Conservation (phyloP, 2,113 vertebrate genomes). For the Tetrao urogallus region DNA sequence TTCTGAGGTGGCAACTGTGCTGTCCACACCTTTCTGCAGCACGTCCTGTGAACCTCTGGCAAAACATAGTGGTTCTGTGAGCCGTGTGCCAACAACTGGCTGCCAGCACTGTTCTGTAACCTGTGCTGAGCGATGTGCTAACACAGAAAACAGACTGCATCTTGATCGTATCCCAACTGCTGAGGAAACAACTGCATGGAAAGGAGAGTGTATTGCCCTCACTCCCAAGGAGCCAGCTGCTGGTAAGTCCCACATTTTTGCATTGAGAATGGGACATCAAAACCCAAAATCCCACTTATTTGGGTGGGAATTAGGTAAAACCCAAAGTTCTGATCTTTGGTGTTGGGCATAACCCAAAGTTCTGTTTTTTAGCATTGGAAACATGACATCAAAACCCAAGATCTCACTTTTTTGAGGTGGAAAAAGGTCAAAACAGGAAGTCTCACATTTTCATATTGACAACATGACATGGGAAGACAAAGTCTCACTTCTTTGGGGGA, state of each 20-base stretch:
- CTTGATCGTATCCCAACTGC: conserved; percentile 80
- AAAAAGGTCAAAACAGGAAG: no score
- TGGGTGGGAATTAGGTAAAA: no score
- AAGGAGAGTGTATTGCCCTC: conserved; percentile 70
- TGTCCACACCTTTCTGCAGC: conserved; percentile 46
- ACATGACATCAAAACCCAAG: no score
- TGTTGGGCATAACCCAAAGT: no score
- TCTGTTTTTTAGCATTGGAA: no score
- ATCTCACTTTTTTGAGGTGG: no score
- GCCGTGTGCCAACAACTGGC: background rate
- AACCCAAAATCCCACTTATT: no score
- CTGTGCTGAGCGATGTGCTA: conserved; percentile 48
- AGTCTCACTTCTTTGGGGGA: no score
- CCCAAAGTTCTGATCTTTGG: no score
- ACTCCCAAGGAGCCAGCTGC: conserved; percentile 69
- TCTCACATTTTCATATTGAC: no score
- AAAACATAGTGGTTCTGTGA: conserved; percentile 52
- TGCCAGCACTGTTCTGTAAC: conserved; percentile 51
- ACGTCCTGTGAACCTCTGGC: conserved; percentile 50
- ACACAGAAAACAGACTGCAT: conserved; percentile 72
- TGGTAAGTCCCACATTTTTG: conserved; percentile 4
- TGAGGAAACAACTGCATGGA: conserved; percentile 85
- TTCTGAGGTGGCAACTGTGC: conserved; percentile 49
- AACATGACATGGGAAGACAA: no score
- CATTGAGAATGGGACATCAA: no score